These are phyloP conservation scores for Abscondita cerata DNA, from an alignment of 2,888 invertebrate species.

Conservation along the genomic window DNA sequence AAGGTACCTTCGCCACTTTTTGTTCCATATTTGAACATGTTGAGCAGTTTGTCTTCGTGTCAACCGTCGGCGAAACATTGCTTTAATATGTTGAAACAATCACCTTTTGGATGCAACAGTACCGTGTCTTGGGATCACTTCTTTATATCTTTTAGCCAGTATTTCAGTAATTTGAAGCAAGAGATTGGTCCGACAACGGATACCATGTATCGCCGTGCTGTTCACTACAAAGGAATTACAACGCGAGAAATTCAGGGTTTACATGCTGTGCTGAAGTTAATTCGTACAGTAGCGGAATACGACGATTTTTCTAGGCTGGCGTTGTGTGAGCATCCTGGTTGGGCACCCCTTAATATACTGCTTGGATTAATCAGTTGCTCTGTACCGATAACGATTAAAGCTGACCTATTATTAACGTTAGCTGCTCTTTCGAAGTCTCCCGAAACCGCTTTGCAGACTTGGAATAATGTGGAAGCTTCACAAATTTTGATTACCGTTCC, in stretches of 20 bases:
- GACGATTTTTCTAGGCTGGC: conserved; percentile 83
- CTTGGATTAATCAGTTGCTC: conserved; percentile 87
- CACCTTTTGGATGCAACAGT: conserved; percentile 61
- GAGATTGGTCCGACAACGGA: conserved; percentile 72
- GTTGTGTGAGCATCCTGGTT: conserved; percentile 87
- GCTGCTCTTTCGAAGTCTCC: conserved; percentile 80
- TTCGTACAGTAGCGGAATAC: conserved; percentile 77
- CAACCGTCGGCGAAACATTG: conserved; percentile 79
- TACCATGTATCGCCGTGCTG: conserved; percentile 66
- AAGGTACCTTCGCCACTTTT: conserved; percentile 83
- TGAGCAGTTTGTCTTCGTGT: conserved; percentile 80
- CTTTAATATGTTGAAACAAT: conserved; percentile 78
- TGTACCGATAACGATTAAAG: conserved; percentile 85
- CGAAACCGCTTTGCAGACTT: conserved; percentile 80
- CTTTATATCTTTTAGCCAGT: conserved; percentile 77
- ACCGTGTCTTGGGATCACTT: conserved; percentile 86
- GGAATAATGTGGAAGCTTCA: conserved; percentile 85
- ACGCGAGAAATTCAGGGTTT: conserved; percentile 86
- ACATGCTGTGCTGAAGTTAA: conserved; percentile 79
- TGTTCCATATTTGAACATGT: conserved; percentile 86
- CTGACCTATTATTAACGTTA: conserved; percentile 79
- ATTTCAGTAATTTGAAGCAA: conserved; percentile 74
- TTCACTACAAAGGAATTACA: conserved; percentile 70
- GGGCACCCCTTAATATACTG: conserved; percentile 82
- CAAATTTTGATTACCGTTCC: conserved; percentile 78